Evolutionary conservation across 2,888 invertebrate genomes (phyloP).

Genomic region (Smittia aterrima): DNA sequence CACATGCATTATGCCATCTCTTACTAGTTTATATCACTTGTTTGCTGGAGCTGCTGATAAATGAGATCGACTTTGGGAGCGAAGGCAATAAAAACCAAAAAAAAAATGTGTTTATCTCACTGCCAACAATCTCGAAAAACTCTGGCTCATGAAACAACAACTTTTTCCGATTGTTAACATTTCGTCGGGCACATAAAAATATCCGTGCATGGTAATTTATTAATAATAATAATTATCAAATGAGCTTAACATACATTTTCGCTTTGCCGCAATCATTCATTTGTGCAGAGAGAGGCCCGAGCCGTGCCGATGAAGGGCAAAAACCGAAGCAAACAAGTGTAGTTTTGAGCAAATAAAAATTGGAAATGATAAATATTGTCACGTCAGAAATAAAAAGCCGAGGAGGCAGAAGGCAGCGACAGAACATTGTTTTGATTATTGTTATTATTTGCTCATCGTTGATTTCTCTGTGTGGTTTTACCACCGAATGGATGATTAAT

Average conservation of each 20-base stretch:
- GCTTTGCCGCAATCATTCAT: not conserved
- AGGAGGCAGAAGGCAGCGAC: slow-evolving; percentile 7
- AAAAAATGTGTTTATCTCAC: slow-evolving; percentile 13
- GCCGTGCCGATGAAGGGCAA: not conserved
- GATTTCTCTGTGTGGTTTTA: slow-evolving; percentile 25
- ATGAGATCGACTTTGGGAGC: slow-evolving; percentile 20
- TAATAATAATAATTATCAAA: slow-evolving; percentile 20
- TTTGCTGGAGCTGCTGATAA: slow-evolving; percentile 14
- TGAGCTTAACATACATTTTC: slow-evolving; percentile 8
- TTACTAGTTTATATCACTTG: slow-evolving; percentile 14
- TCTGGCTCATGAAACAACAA: slow-evolving; percentile 3
- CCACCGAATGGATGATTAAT: slow-evolving; percentile 21
- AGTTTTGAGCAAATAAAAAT: slow-evolving; percentile 18
- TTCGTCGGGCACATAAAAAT: slow-evolving; percentile 17
- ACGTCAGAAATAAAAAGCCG: not conserved
- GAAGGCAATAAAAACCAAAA: not conserved
- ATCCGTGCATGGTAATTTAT: not conserved
- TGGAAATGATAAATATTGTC: slow-evolving; percentile 18
- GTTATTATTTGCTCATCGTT: slow-evolving; percentile 19
- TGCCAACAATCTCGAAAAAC: slow-evolving; percentile 15
- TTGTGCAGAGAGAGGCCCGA: not conserved
- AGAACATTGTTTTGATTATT: slow-evolving; percentile 12
- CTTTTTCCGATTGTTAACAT: slow-evolving; percentile 22
- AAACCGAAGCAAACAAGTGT: not conserved
- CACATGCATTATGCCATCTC: slow-evolving; percentile 11